A percentile compares a stretch with the other conserved stretches of the same genome.
Evolutionary conservation across 2,797 vertebrate species (phyloP).

Genomic region (Dermochelys coriacea): DNA sequence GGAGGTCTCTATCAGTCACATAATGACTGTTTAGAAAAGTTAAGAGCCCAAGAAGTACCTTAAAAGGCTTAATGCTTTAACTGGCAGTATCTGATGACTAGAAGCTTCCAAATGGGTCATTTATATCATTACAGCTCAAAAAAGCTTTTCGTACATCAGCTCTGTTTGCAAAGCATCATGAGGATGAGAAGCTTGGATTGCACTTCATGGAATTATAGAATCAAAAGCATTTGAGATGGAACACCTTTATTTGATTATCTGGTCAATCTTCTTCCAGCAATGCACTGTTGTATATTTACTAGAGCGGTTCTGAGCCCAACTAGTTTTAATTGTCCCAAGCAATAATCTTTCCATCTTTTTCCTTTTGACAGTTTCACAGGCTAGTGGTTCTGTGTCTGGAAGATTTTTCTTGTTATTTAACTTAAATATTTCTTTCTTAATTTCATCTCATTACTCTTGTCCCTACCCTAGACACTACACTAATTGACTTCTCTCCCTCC

Average conservation of each 20-base stretch:
- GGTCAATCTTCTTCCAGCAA: not conserved
- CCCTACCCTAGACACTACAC: not conserved
- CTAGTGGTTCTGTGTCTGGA: not conserved
- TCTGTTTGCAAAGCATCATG: not conserved
- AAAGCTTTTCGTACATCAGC: not conserved
- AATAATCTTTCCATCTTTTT: constrained; percentile 5
- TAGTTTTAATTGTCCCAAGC: not conserved
- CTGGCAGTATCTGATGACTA: not conserved
- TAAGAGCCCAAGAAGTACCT: constrained; percentile 38
- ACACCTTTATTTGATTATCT: not conserved
- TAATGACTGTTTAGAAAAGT: constrained; percentile 57
- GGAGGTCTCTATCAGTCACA: constrained; percentile 57
- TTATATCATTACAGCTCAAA: not conserved
- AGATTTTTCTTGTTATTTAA: constrained; percentile 22
- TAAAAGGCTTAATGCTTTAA: constrained; percentile 10
- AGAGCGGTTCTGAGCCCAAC: not conserved
- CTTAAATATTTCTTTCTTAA: not conserved
- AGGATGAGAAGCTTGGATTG: not conserved
- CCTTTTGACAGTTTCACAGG: constrained; percentile 26
- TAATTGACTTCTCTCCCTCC: constrained; percentile 13
- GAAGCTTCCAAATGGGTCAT: not conserved
- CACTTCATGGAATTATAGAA: not conserved
- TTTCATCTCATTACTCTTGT: constrained; percentile 13
- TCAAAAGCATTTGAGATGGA: not conserved
- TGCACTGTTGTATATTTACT: not conserved